These are phyloP conservation scores for Leptobrachium leishanense DNA, from an alignment of 2,113 vertebrate genomes.

Conservation along the genomic window DNA sequence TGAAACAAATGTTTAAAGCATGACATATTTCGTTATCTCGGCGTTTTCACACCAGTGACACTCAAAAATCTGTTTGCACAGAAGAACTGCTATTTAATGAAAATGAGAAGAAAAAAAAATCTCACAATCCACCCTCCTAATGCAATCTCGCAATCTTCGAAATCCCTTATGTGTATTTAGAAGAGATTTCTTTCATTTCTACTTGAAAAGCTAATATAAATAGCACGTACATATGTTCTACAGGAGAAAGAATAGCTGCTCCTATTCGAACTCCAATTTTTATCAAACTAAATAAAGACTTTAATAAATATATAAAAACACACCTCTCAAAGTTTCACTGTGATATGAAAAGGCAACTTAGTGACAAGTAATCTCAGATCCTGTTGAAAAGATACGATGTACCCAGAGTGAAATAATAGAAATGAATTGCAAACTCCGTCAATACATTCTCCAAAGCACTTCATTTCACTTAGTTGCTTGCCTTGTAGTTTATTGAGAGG, in stretches of 20 bases:
- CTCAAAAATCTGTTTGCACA: conserved; percentile 10
- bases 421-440: conserved; percentile 7
- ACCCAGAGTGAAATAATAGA: neutral
- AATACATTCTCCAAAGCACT: conserved; percentile 22
- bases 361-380: too few species aligned
- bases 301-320: too few species aligned
- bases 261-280: neutral
- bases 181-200: neutral
- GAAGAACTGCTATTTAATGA: neutral
- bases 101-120: neutral
- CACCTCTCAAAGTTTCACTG: too few species aligned
- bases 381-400: too few species aligned
- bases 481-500: neutral
- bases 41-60: conserved; percentile 3
- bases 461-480: neutral
- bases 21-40: conserved; percentile 19
- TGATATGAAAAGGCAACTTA: too few species aligned
- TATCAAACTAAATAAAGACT: neutral
- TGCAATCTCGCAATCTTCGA: neutral
- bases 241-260: neutral
- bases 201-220: neutral
- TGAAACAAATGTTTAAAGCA: conserved; percentile 35
- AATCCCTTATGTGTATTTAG: conserved; percentile 1
- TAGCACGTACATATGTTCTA: neutral
- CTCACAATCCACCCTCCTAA: neutral